These are phyloP conservation scores for Sinhomidia bicolor DNA, from an alignment of 2,888 invertebrate genomes.

Conservation along the genomic window DNA sequence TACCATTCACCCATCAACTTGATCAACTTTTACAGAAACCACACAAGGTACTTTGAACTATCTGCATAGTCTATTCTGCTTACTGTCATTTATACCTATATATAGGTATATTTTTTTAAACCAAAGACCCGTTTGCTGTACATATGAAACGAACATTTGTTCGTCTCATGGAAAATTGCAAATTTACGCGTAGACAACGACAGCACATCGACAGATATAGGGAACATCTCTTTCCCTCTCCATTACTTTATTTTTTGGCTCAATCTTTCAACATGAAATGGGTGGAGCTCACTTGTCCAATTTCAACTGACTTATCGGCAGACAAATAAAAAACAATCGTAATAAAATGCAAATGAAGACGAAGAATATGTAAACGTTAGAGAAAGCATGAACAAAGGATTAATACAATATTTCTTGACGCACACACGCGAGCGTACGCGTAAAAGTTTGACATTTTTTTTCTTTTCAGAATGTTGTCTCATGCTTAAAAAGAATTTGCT, in stretches of 20 bases:
- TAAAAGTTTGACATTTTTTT: not conserved
- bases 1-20: slow-evolving; percentile 37
- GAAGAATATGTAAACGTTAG: not conserved
- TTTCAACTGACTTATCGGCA: slow-evolving; percentile 70
- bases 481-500: not conserved
- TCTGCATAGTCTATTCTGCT: not conserved
- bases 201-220: not conserved
- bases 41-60: not conserved
- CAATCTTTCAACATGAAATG: slow-evolving; percentile 79
- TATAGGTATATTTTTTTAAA: not conserved
- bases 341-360: slow-evolving; percentile 63
- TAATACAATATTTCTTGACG: not conserved
- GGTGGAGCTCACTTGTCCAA: slow-evolving; percentile 76
- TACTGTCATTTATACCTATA: not conserved
- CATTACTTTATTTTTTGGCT: slow-evolving; percentile 18
- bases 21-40: slow-evolving; percentile 10
- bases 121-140: not conserved
- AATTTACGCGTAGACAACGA: slow-evolving; percentile 32
- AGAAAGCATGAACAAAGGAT: not conserved
- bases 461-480: not conserved
- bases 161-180: slow-evolving; percentile 31
- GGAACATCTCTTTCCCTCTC: not conserved
- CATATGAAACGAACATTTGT: not conserved
- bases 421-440: not conserved
- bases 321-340: slow-evolving; percentile 39